Base-by-base conservation (phyloP, 2,113 vertebrate genomes). In the Heterotis niloticus region DNA sequence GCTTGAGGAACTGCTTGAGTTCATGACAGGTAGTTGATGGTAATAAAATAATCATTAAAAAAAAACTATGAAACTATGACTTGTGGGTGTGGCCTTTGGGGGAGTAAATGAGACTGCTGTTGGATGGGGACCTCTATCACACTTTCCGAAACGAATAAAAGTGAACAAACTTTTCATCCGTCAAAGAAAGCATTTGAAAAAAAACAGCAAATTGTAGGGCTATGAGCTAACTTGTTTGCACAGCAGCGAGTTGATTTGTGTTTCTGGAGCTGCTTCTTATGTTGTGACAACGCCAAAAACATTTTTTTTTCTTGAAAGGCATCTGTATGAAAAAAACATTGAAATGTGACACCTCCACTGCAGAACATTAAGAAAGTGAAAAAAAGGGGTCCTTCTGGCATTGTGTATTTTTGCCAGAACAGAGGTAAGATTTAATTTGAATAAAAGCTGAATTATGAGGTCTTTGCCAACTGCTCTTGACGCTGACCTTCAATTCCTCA, bases 1-100 rank as follows among this genome's bases (percentile, higher is more conserved):
- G 82, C 82, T 57, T 23, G 78, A 86, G 75, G 65, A 82, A 85
- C 76, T 76, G 86, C 84, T 83, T 56, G 84, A 80, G 84, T 82
- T 76, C 83, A 75, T 89, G 87, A 89, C 89, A 90, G 87, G 82
- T 86, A 87, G 86, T 87, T 89, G 89, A 90, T 86, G 88, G 89
- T 86, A 87, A 90, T 90, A 85, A 90, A 87, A 89, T 83, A 84
- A 84, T 89, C 79, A 81, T 81, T 80, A 88, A 89, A 90, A 90
- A 87, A 89, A 75, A 78, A 75, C 75, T 81, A 79, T 72, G 75
- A 82, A 51, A 52, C n/a, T 72, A 52, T 71, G 70, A 73, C 11
- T 7, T 1, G 5, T n/a, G 13, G 52, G 51, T 20, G 70, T 23
- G 11, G 23, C 20, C 5, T n/a, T n/a, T 24, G n/a, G 70, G 20